Base-by-base conservation (phyloP, 2,797 vertebrate genomes). In the Malurus leucopterus region DNA sequence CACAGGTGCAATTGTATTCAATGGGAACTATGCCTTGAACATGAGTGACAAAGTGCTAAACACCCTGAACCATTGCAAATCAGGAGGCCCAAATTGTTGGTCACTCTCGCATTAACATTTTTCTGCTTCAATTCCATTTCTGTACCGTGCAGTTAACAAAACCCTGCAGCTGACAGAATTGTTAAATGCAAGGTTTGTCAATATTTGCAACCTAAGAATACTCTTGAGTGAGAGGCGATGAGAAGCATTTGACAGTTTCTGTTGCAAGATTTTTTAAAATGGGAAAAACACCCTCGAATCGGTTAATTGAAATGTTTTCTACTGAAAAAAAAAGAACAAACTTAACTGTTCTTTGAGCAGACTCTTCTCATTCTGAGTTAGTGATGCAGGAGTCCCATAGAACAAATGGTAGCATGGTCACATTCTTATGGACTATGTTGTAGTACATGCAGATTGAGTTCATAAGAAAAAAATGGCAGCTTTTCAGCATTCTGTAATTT, bases 71-170 rank as follows among this genome's bases (percentile, higher is more conserved):
- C 15, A 22, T 8, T 57, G 27, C 36, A 65, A 55, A 49, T 34
- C 2, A 8, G 8, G 26, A 36, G 7, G 10, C 9, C 6, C 26
- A 65, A 68, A 62, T 8, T 81, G 40, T 71, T 91, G 63, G 55
- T 81, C 53, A 69, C 10, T 93, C 26, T 61, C 84, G 12, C 44
- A 75, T 89, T 89, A 84, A 69, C 55, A 44, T 92, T 78, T 75
- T 84, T 69, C 57, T 84, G 13, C 38, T 61, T 78, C 46, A 53
- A 4, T 91, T 88, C 36, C 26, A 47, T 54, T 54, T 81, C 43
- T 84, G 6, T 81, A n/a, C 40, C 15, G 11, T 71, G 40, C 7
- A 32, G 23, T 72, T 89, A 79, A 55, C 75, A 84, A 69, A 55
- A 50, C 10, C 6, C 19, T 91, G 74, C 65, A 79, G 22, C 34